Percentiles rank a stretch among this genome's conserved stretches.
Evolutionary conservation across 2,113 vertebrate species (phyloP).

Genomic region (Nothocercus julius): DNA sequence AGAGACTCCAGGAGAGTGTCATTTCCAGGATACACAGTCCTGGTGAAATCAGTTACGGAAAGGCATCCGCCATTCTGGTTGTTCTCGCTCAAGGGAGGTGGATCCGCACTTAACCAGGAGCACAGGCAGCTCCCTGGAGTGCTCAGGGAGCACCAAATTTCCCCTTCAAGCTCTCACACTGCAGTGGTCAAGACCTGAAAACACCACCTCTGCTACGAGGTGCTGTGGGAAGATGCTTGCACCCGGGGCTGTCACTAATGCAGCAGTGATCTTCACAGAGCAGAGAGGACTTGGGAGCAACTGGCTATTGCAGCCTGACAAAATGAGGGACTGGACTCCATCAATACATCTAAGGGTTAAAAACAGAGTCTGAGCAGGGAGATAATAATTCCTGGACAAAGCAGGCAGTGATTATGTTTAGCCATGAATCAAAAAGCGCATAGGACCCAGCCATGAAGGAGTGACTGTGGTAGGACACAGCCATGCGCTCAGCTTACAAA

Average conservation of each 20-base stretch:
- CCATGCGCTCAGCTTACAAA: not conserved
- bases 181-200: not conserved
- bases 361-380: not conserved
- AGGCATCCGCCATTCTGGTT: not conserved
- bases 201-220: fast-evolving
- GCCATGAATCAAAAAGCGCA: not conserved
- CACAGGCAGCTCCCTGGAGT: not conserved
- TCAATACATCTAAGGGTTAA: not conserved
- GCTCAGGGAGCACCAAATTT: not conserved
- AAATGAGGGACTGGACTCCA: not conserved
- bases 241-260: not conserved
- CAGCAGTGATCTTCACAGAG: not conserved
- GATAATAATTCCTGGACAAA: not conserved
- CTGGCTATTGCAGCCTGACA: not conserved
- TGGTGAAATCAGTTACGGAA: not conserved
- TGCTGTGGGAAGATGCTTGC: not conserved
- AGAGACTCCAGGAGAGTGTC: no score
- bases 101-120: not conserved
- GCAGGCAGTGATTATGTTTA: not conserved
- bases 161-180: not conserved
- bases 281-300: not conserved
- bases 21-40: not conserved
- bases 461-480: not conserved
- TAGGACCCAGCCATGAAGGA: not conserved
- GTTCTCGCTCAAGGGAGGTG: not conserved